phyloP scores from a whole-genome alignment of 1,140 invertebrate species.

The Gonatopus flavifemur region DNA sequence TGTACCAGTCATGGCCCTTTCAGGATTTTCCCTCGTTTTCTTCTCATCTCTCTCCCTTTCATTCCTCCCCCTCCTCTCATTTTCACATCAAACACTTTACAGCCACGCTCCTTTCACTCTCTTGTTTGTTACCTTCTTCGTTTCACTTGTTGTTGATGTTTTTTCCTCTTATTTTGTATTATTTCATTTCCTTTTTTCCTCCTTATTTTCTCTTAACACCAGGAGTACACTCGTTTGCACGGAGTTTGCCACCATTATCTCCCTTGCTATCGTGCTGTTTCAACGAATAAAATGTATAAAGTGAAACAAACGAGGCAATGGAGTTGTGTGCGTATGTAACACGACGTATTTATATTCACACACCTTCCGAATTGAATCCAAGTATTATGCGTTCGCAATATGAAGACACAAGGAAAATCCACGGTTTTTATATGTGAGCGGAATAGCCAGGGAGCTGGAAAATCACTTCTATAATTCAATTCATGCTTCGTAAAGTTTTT shows the following conservation, averaged over 20 bases:
- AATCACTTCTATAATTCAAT: too few species aligned
- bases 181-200: neutral
- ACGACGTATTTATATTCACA: too few species aligned
- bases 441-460: too few species aligned
- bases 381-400: too few species aligned
- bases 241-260: slow-evolving; percentile 17
- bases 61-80: neutral
- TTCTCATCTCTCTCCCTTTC: too few species aligned
- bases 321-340: neutral
- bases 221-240: neutral
- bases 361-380: too few species aligned
- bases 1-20: slow-evolving; percentile 16
- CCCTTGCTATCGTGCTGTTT: neutral
- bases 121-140: slow-evolving; percentile 1
- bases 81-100: slow-evolving; percentile 5
- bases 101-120: slow-evolving; percentile 2
- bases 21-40: slow-evolving; percentile 9
- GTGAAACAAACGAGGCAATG: slow-evolving; percentile 16
- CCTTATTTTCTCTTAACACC: neutral
- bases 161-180: slow-evolving; percentile 1
- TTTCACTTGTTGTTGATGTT: neutral
- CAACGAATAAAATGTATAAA: slow-evolving; percentile 11
- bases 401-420: too few species aligned
- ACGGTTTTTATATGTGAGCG: too few species aligned
- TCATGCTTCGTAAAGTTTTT: too few species aligned